Conservation (phyloP, 1,140 invertebrate genomes). For the Drosophila setifemur region DNA sequence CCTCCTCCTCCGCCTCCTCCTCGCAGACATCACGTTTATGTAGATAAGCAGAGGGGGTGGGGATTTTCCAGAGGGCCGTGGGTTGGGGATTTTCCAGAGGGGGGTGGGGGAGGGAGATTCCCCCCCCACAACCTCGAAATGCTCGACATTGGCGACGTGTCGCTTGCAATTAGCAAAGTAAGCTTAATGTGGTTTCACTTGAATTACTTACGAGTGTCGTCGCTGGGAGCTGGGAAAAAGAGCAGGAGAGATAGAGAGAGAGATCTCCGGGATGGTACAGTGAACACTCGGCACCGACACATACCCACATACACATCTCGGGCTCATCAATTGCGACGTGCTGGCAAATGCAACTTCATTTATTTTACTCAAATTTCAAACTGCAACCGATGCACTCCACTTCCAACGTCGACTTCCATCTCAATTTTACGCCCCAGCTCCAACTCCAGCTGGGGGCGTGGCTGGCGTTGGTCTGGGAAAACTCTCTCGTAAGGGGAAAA, state of each 20-base stretch:
- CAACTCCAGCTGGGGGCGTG: constrained; percentile 8
- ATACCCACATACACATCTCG: not conserved
- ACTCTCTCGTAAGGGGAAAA: no score
- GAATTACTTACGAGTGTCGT: constrained; percentile 76
- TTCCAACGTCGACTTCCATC: not conserved
- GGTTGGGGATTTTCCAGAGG: not conserved
- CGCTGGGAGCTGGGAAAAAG: constrained; percentile 9
- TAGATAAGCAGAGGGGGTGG: constrained; percentile 50
- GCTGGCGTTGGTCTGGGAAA: no score
- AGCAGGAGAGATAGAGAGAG: no score
- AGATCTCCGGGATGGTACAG: no score
- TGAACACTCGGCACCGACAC: not conserved
- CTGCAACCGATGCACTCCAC: constrained; percentile 47
- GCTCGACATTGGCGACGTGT: constrained; percentile 65
- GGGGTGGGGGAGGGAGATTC: not conserved
- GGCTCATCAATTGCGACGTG: constrained; percentile 62
- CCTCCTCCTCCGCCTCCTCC: not conserved
- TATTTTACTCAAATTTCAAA: constrained; percentile 64
- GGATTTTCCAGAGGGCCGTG: not conserved
- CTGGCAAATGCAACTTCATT: constrained; percentile 69
- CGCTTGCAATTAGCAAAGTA: constrained; percentile 82
- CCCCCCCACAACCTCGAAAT: not conserved
- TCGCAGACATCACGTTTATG: constrained; percentile 46
- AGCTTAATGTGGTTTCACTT: constrained; percentile 81
- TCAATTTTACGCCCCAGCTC: no score